Base-by-base conservation (phyloP, 2,888 invertebrate genomes). In the Pheosia tremula region DNA sequence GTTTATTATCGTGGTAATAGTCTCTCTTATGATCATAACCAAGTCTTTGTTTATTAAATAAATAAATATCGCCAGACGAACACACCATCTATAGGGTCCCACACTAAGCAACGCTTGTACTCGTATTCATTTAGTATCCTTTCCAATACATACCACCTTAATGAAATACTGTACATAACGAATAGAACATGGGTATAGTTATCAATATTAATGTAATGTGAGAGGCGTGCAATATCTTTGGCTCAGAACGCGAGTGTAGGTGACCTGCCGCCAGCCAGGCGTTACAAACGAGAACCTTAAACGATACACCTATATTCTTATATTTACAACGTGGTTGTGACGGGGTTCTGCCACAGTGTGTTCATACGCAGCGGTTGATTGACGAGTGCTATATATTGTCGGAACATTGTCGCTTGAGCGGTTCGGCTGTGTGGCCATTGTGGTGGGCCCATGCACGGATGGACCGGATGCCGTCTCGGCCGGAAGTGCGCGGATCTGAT, bases 401-500 rank as follows among this genome's bases (percentile, higher is more conserved):
- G 3, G 53, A 5, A 37, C 36, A 36, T 49, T 13, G 52, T 52
- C 3, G 49, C 10, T 5, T 36, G 52, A 36, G 24, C 36, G 36
- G 53, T 10, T 24, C 37, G 52, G 0, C 10, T 11, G 53, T 5
- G 53, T 9, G 37, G 11, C 11, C 53, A 53, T 53, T 53, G 53
- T 53, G 53, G 37, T 10, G 24, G 10, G 53, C 10, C 53, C 53
- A 9, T 11, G 36, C 7, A 9, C 10, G 9, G 37, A 11, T 38
- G 54, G 36, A 13, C 54, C 54, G 54, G 54, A 54, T 24, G 53
- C 10, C 9, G 10, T 10, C 24, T 24, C 11, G 37, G 24, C 5
- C 53, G 53, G 53, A 53, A 37, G 37, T 7, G 56, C 13, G 56
- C 39, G 41, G 56, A 41, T 41, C 56, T 56, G 13, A 56, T 56